These are phyloP conservation scores for Eulemur coronatus DNA, from an alignment of 2,797 vertebrate genomes.

Conservation along the genomic window DNA sequence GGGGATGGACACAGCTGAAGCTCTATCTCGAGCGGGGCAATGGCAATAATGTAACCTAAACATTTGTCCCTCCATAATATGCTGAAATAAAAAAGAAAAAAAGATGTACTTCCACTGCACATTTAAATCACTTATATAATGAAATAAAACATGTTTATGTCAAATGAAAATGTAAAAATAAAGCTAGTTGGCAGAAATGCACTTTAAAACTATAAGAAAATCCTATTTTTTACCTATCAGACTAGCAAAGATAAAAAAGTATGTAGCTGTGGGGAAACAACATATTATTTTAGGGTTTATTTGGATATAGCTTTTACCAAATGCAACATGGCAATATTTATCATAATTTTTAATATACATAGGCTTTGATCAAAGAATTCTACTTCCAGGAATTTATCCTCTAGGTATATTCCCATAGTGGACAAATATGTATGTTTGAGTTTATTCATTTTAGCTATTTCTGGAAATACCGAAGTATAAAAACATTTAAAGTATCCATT, in stretches of 20 bases:
- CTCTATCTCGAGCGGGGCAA: too few species aligned
- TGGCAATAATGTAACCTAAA: too few species aligned
- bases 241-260: neutral
- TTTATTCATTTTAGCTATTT: neutral
- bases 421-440: neutral
- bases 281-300: neutral
- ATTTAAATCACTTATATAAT: too few species aligned
- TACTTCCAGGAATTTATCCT: neutral
- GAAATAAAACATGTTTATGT: too few species aligned
- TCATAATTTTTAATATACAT: neutral
- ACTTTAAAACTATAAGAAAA: neutral
- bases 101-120: too few species aligned
- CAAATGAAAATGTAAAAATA: too few species aligned
- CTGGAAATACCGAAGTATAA: neutral
- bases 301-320: neutral
- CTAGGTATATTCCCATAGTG: neutral
- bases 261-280: fast-evolving
- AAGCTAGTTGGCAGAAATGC: neutral
- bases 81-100: too few species aligned
- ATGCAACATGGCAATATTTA: neutral
- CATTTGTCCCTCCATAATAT: too few species aligned
- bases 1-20: too few species aligned
- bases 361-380: neutral
- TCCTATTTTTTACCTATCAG: neutral
- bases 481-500: neutral